phyloP scores from a whole-genome alignment of 2,888 invertebrate genomes.

The Isoperla grammatica region DNA sequence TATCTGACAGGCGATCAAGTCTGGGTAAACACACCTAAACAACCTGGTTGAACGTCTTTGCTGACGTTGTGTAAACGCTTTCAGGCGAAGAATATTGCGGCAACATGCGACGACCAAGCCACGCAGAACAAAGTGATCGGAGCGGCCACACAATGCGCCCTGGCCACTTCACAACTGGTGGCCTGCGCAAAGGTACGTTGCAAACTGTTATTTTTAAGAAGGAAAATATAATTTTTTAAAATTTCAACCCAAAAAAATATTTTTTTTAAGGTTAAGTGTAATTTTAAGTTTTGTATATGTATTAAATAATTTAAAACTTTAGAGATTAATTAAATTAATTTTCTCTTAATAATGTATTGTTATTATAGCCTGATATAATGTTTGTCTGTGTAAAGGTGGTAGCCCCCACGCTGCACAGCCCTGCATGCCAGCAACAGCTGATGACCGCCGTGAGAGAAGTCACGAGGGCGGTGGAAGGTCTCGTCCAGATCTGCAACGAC shows the following conservation, averaged over 20 bases:
- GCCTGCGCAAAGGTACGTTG: constrained; percentile 81
- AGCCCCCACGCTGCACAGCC: constrained; percentile 74
- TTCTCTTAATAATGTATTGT: too few species aligned
- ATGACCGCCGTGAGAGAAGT: constrained; percentile 91
- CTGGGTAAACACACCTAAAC: too few species aligned
- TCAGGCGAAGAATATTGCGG: constrained; percentile 87
- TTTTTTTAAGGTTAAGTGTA: not conserved
- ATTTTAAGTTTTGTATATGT: not conserved
- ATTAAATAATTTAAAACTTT: too few species aligned
- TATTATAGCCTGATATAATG: not conserved
- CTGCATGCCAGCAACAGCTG: constrained; percentile 84
- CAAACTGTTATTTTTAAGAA: too few species aligned
- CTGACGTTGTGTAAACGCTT: too few species aligned
- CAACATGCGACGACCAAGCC: constrained; percentile 76
- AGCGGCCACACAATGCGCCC: constrained; percentile 93
- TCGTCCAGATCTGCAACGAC: constrained; percentile 77
- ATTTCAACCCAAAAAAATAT: not conserved
- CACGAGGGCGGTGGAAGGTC: constrained; percentile 81
- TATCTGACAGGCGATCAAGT: too few species aligned
- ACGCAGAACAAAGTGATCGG: constrained; percentile 86
- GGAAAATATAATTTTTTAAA: too few species aligned
- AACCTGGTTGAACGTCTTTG: too few species aligned
- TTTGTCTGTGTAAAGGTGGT: constrained; percentile 54
- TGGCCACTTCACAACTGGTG: constrained; percentile 95
- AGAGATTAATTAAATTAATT: not conserved